Base-by-base conservation (phyloP, 2,888 invertebrate genomes). In the Agrochola macilenta region DNA sequence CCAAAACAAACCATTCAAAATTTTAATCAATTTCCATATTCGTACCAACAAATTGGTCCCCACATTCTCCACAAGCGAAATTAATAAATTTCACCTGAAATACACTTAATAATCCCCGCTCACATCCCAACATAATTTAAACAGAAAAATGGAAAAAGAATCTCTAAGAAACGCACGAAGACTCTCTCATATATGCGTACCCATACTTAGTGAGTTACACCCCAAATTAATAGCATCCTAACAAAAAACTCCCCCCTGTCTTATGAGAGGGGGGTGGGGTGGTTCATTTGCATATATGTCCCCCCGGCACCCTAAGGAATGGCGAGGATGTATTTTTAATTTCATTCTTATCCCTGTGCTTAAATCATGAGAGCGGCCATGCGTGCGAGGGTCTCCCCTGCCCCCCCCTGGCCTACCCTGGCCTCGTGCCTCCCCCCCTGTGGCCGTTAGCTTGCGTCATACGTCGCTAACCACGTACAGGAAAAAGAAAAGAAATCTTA, bases 281-380 rank as follows among this genome's bases (percentile, higher is more conserved):
- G 91, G 94, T 95, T 96, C 96, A 96, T 96, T 96, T 96, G 96
- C 96, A 96, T 96, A 96, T 96, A 96, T 96, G 96, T 96, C 96
- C 93, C 96, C 96, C 96, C 89, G 92, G 96, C 96, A 95, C 96
- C 96, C 96, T 90, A 95, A 96, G 96, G 95, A 95, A 89, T 89
- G 88, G 94, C 94, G 94, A 94, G 96, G 96, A 96, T 96, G 96
- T 96, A 96, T 96, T 96, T 96, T 96, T 96, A 96, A 96, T 96
- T 96, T 96, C 96, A 96, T 96, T 96, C 96, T 96, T 96, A 96
- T 96, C 96, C 96, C 94, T 93, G 96, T 95, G 96, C 96, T 96
- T 96, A 96, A 96, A 96, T 96, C 96, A 96, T 96, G 96, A 95
- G 95, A 95, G 96, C 96, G 96, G 96, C 96, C 96, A 96, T 96